Percentiles rank a stretch among this genome's conserved stretches.
These are phyloP conservation scores for Strigamia maritima DNA, from an alignment of 2,888 invertebrate genomes.

Conservation along the genomic window DNA sequence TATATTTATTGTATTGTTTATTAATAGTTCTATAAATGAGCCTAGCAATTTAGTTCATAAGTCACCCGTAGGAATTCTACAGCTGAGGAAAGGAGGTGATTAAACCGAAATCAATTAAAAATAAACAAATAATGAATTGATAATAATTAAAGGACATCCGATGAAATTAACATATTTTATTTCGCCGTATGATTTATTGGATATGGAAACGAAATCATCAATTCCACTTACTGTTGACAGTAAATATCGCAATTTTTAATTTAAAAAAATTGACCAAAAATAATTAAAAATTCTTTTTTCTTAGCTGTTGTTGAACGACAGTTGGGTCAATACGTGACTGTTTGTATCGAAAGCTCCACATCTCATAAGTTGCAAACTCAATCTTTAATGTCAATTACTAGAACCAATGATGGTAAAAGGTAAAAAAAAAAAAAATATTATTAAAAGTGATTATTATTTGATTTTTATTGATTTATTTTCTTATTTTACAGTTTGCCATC, in stretches of 20 bases:
- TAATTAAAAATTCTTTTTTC: conserved; percentile 37
- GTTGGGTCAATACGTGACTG: conserved; percentile 81
- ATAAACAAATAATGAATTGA: background rate
- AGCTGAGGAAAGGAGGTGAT: conserved; percentile 73
- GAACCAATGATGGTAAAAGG: conserved; percentile 71
- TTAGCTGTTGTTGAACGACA: conserved; percentile 60
- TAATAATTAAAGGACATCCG: conserved; percentile 69
- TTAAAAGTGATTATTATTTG: background rate
- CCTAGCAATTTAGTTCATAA: conserved; percentile 75
- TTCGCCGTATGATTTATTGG: conserved; percentile 85
- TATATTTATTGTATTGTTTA: conserved; percentile 43
- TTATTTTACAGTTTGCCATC: conserved; percentile 64
- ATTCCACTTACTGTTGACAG: conserved; percentile 71
- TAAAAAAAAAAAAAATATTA: conserved; percentile 47
- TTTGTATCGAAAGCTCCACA: conserved; percentile 82
- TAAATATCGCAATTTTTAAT: conserved; percentile 44
- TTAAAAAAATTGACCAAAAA: background rate
- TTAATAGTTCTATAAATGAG: conserved; percentile 62
- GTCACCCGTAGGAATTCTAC: conserved; percentile 81
- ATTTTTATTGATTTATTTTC: background rate
- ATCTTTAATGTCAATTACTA: conserved; percentile 54
- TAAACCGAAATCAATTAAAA: background rate
- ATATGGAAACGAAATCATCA: conserved; percentile 68
- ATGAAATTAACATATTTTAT: conserved; percentile 93
- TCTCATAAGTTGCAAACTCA: conserved; percentile 73